Percentiles rank a stretch among this genome's conserved stretches.
These are phyloP conservation scores for Ceraclea dissimilis DNA, from an alignment of 2,888 invertebrate species.

Conservation along the genomic window DNA sequence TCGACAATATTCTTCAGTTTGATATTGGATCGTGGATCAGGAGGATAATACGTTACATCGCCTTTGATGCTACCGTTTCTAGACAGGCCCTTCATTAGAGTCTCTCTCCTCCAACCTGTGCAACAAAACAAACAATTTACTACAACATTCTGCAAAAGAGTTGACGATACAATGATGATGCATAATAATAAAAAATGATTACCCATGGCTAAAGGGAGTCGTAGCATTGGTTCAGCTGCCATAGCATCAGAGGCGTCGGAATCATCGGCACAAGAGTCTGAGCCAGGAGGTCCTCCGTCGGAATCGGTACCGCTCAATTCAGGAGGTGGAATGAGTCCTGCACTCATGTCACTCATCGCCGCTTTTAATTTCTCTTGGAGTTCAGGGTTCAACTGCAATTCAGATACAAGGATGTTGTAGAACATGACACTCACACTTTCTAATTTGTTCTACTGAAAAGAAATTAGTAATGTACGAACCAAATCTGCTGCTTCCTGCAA, in stretches of 20 bases:
- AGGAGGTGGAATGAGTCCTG: conserved; percentile 15
- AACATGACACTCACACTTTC: no score
- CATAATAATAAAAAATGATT: conserved; percentile 10
- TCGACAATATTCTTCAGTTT: conserved; percentile 59
- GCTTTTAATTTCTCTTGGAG: conserved; percentile 44
- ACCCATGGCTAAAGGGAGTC: conserved; percentile 39
- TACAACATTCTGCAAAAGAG: not conserved
- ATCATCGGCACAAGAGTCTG: conserved; percentile 44
- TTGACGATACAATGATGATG: not conserved
- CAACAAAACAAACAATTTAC: not conserved
- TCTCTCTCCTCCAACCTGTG: conserved; percentile 86
- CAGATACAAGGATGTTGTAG: no score
- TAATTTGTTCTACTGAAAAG: no score
- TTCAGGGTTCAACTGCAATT: conserved; percentile 21
- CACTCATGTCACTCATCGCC: conserved; percentile 38
- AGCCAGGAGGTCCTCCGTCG: conserved; percentile 24
- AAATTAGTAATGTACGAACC: conserved; percentile 30
- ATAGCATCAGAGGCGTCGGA: conserved; percentile 27
- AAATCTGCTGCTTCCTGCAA: conserved; percentile 39
- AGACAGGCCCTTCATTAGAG: conserved; percentile 79
- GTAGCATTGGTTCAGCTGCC: conserved; percentile 31
- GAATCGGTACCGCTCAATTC: conserved; percentile 30
- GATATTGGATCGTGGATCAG: conserved; percentile 50
- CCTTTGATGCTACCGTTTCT: conserved; percentile 82
- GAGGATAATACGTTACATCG: conserved; percentile 85